Percentiles rank a stretch among this genome's conserved stretches.
Evolutionary conservation across 2,113 vertebrate species (phyloP).

Genomic region (Corythoichthys haematopterus): DNA sequence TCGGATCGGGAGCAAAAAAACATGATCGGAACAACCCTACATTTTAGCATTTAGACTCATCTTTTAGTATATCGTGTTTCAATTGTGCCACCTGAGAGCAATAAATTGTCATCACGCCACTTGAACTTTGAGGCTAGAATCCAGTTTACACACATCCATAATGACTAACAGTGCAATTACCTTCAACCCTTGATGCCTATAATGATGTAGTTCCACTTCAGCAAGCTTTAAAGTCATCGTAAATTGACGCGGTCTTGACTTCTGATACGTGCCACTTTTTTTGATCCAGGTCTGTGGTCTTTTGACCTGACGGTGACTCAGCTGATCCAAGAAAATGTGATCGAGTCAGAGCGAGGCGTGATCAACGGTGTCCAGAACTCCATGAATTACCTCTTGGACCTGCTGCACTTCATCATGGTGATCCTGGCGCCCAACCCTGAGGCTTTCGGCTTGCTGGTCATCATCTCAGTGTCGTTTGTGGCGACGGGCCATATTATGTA

Average conservation of each 20-base stretch:
- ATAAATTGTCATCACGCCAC: slow-evolving; percentile 6
- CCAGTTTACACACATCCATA: slow-evolving; percentile 1
- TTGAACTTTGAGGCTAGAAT: slow-evolving; percentile 1
- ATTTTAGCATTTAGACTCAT: too few species aligned
- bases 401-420: slow-evolving; percentile 99
- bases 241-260: slow-evolving; percentile 2
- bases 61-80: background rate
- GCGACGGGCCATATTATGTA: slow-evolving; percentile 95
- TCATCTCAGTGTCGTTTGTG: slow-evolving; percentile 96
- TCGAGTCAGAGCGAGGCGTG: slow-evolving; percentile 91
- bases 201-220: slow-evolving; percentile 5
- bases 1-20: too few species aligned
- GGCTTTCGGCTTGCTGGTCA: slow-evolving; percentile 91
- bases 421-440: slow-evolving; percentile 95
- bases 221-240: background rate
- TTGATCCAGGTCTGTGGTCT: slow-evolving; percentile 87
- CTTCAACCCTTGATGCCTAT: slow-evolving; percentile 61
- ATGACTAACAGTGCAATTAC: slow-evolving; percentile 32
- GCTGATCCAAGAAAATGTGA: slow-evolving; percentile 94
- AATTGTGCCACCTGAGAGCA: background rate
- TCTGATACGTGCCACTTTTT: slow-evolving; percentile 11
- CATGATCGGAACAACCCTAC: too few species aligned
- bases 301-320: slow-evolving; percentile 98
- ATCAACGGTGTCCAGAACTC: slow-evolving; percentile 98
- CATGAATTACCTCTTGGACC: slow-evolving; percentile 98